A percentile compares a stretch with the other conserved stretches of the same genome.
phyloP scores from a whole-genome alignment of 2,888 invertebrate genomes.

The Nomada fucata region DNA sequence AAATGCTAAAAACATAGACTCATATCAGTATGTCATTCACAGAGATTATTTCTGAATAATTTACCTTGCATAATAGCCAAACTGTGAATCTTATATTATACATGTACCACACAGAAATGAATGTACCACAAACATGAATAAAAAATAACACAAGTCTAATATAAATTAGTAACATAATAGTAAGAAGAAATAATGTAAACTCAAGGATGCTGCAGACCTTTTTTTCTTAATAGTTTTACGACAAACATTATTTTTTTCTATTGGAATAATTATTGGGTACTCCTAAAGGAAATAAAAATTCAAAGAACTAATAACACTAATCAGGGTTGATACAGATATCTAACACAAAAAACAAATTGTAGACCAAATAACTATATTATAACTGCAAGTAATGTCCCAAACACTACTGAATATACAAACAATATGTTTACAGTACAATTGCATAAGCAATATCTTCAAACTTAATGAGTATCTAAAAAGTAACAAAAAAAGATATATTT shows the following conservation, averaged over 20 bases:
- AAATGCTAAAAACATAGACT: not conserved
- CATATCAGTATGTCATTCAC: not conserved
- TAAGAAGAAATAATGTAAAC: slow-evolving; percentile 13
- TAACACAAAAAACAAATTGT: slow-evolving; percentile 9
- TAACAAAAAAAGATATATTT: slow-evolving; percentile 23
- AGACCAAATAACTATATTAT: slow-evolving; percentile 25
- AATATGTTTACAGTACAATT: slow-evolving; percentile 22
- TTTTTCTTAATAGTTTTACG: slow-evolving; percentile 12
- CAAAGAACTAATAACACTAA: not conserved
- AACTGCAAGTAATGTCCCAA: slow-evolving; percentile 68
- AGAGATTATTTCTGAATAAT: slow-evolving; percentile 2
- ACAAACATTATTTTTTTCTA: slow-evolving; percentile 15
- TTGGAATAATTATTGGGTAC: slow-evolving; percentile 17
- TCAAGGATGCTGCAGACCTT: slow-evolving; percentile 3
- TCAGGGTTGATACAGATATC: slow-evolving; percentile 18
- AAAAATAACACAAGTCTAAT: slow-evolving; percentile 29
- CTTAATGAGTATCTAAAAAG: slow-evolving; percentile 8
- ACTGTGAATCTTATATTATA: not conserved
- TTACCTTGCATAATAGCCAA: slow-evolving; percentile 13
- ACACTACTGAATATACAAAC: slow-evolving; percentile 29
- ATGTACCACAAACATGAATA: slow-evolving; percentile 38
- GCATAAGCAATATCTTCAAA: slow-evolving; percentile 12
- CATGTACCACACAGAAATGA: slow-evolving; percentile 28
- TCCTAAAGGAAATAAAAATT: slow-evolving; percentile 16
- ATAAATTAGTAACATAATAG: slow-evolving; percentile 37